Percentiles rank a stretch among this genome's conserved stretches.
Conservation (phyloP, 92 coral and sea anemone species). For the Palythoa grandiflora region DNA sequence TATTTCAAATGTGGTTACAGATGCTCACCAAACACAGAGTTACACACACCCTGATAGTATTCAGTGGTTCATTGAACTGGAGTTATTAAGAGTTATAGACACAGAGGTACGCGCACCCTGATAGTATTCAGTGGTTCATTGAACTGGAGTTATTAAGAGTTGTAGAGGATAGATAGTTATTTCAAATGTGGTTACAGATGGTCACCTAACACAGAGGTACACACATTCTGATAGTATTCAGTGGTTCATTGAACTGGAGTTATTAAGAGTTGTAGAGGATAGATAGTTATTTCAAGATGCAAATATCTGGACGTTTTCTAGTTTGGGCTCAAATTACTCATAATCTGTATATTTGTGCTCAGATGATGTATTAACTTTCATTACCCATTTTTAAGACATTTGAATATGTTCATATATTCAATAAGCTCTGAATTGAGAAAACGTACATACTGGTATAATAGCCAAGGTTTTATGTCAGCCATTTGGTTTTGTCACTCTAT, state of each 20-base stretch:
- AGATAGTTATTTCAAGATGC: too few species aligned
- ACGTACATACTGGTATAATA: too few species aligned
- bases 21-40: constrained; percentile 99
- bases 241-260: neutral
- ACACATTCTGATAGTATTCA: neutral
- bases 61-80: neutral
- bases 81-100: neutral
- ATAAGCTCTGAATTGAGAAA: too few species aligned
- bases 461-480: too few species aligned
- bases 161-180: too few species aligned
- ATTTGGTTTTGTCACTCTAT: too few species aligned
- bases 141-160: neutral
- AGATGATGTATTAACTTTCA: too few species aligned
- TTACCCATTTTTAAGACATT: too few species aligned
- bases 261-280: neutral
- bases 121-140: neutral
- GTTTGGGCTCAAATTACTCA: too few species aligned
- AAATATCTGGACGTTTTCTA: too few species aligned
- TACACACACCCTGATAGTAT: neutral
- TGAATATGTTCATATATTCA: too few species aligned
- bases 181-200: constrained; percentile 99
- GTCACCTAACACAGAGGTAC: constrained; percentile 97
- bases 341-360: too few species aligned
- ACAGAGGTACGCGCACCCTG: constrained; percentile 74
- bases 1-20: constrained; percentile 99